A percentile compares a stretch with the other conserved stretches of the same genome.
Conservation (phyloP, 2,888 invertebrate species). For the Chesias legatella region DNA sequence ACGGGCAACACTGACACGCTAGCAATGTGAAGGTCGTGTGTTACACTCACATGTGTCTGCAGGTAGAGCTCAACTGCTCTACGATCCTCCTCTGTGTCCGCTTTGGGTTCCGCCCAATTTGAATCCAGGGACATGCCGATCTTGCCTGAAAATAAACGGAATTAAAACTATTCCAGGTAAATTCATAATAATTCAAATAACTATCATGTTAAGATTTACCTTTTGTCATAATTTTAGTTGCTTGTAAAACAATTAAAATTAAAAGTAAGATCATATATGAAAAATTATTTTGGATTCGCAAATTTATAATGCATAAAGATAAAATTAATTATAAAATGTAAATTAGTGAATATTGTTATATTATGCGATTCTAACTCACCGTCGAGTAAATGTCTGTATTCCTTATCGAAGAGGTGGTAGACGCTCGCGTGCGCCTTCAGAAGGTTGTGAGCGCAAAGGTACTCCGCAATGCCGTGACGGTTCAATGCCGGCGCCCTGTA, state of each 20-base stretch:
- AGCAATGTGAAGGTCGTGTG: background rate
- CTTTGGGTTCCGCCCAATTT: constrained; percentile 81
- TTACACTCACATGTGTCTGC: constrained; percentile 78
- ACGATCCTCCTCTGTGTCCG: constrained; percentile 71
- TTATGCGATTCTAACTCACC: constrained; percentile 58
- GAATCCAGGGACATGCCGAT: constrained; percentile 83
- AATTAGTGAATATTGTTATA: background rate
- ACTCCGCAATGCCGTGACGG: constrained; percentile 82
- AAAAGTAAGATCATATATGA: too few species aligned
- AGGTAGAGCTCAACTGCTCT: constrained; percentile 82
- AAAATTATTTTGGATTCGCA: too few species aligned
- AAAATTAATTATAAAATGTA: too few species aligned
- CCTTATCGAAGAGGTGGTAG: constrained; percentile 82
- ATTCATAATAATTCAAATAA: too few species aligned
- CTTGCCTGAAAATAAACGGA: constrained; percentile 78
- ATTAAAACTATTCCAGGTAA: too few species aligned
- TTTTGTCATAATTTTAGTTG: too few species aligned
- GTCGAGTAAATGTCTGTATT: constrained; percentile 77
- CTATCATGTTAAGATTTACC: too few species aligned
- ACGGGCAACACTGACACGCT: constrained; percentile 1
- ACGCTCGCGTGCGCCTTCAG: constrained; percentile 86
- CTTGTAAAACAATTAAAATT: too few species aligned
- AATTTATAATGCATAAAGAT: too few species aligned
- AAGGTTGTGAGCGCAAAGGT: constrained; percentile 85
- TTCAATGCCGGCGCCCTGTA: constrained; percentile 81